Evolutionary conservation across 2,888 invertebrate species (phyloP), one percentile per base, ranked within the genome.

Genomic region (Xanthia icteritia): DNA sequence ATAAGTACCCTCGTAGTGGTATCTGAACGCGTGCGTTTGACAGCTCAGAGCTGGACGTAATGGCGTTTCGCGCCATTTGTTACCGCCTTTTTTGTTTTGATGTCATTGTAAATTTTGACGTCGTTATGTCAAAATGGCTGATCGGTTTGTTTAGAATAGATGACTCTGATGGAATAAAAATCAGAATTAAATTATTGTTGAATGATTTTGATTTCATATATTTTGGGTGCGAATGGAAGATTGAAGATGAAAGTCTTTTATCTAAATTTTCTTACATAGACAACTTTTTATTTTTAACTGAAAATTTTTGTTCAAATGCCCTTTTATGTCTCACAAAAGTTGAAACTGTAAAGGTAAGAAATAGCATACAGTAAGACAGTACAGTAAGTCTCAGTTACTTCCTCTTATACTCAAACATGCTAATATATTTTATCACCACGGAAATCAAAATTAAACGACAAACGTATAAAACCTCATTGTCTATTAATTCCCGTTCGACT

Each of bases 11-110:
- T 67, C 71, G 42, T 42, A 84, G 83, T 83, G 88, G 81, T 88
- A 80, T 84, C 80, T 77, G 86, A 81, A 77, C 82, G 85, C 72
- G 84, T 92, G 92, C 87, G 79, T 87, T 87, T 90, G 92, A 91
- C 92, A 92, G 90, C 86, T 73, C 77, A 15, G 66, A 66, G 73
- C 81, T 88, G 87, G 86, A 84, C 81, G 82, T 88, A 88, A 91
- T 90, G 89, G 91, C 90, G 85, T 88, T 88, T 90, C 88, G 88
- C 91, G 91, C 91, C 91, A 91, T 88, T 91, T 91, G 90, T 89
- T 88, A 82, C 86, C 87, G 79, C 83, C 85, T 79, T 88, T 88
- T 88, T 88, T 86, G 80, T 86, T 87, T 88, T 77, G 83, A 82
- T 82, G 81, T 73, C 83, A 63, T 86, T 86, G 83, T 82, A 84